Evolutionary conservation across 1,140 invertebrate species (phyloP).

Genomic region (Brachionus sp.): DNA sequence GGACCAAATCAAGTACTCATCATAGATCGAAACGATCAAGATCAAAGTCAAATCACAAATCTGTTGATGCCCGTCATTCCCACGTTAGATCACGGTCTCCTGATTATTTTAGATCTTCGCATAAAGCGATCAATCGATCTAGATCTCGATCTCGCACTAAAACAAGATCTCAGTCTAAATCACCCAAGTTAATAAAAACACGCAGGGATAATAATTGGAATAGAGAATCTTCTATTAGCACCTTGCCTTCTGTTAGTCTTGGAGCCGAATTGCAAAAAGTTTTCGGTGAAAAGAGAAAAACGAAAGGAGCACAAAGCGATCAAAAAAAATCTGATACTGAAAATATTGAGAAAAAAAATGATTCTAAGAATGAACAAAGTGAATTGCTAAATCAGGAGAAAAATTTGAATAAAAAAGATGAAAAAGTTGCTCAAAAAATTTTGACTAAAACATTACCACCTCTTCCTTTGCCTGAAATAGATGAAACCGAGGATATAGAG

Average conservation of each 20-base stretch:
- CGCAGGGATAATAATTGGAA: not conserved
- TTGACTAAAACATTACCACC: slow-evolving; percentile 32
- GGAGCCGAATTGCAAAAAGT: slow-evolving; percentile 45
- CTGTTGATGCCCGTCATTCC: not conserved
- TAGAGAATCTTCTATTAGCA: not conserved
- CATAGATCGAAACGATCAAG: not conserved
- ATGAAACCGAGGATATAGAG: slow-evolving; percentile 6
- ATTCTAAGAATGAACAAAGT: not conserved
- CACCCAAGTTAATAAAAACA: not conserved
- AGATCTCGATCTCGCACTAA: not conserved
- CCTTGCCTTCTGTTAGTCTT: slow-evolving; percentile 12
- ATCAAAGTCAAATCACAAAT: not conserved
- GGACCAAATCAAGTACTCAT: not conserved
- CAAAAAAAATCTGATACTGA: not conserved
- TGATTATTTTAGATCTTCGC: not conserved
- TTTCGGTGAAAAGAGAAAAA: slow-evolving; percentile 12
- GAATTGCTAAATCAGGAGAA: not conserved
- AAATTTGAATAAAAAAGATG: not conserved
- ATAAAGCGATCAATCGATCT: not conserved
- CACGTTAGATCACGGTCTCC: not conserved
- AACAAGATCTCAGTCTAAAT: not conserved
- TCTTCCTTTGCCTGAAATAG: slow-evolving; percentile 36
- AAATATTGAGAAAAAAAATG: not conserved
- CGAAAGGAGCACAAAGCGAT: not conserved
- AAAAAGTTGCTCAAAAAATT: not conserved